Evolutionary conservation across 2,888 invertebrate genomes (phyloP), one percentile per base, ranked within the genome.

Genomic region (Tetramorium bicarinatum): DNA sequence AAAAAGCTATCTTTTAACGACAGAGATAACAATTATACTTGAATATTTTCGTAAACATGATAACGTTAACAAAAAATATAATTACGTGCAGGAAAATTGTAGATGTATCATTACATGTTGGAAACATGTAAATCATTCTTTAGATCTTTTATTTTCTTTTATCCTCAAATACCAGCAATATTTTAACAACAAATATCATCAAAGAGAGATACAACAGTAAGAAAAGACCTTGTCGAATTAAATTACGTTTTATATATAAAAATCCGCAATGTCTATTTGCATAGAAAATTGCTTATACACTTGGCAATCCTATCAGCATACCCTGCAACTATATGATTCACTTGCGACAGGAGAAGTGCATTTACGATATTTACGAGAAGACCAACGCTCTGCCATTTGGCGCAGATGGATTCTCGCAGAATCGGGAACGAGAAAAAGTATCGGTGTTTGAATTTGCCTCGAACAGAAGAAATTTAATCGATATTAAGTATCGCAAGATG

Each of bases 341-440:
- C 25, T 64, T 62, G 71, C 52, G 62, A 75, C 75, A 67, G 64
- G 52, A 82, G 81, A 76, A 62, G 59, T 84, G 56, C 84, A 82
- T 76, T 76, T 71, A 76, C 71, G 41, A 71, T 62, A 71, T 82
- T 84, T 74, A 74, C 75, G 52, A 49, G 29, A 4, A 72, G n/a
- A 34, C 71, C 59, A 74, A 81, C 52, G 52, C 52, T 47, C 52
- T 15, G n/a, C 34, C 54, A 44, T 62, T 82, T 82, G 69, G 47
- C 59, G 34, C 34, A 13, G 34, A 47, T 52, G 25, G 18, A 64
- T 69, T 61, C 9, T 9, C 44, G 52, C 44, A 29, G 13, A 34
- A 69, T 56, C n/a, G 15, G 21, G 2, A 52, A 3, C 34, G 9
- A 54, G 41, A 74, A 61, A 67, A 59, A 21, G 59, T 61, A 54